Percentiles rank a stretch among this genome's conserved stretches.
phyloP scores from a whole-genome alignment of 1,140 invertebrate genomes.

The Sycophila sp. region DNA sequence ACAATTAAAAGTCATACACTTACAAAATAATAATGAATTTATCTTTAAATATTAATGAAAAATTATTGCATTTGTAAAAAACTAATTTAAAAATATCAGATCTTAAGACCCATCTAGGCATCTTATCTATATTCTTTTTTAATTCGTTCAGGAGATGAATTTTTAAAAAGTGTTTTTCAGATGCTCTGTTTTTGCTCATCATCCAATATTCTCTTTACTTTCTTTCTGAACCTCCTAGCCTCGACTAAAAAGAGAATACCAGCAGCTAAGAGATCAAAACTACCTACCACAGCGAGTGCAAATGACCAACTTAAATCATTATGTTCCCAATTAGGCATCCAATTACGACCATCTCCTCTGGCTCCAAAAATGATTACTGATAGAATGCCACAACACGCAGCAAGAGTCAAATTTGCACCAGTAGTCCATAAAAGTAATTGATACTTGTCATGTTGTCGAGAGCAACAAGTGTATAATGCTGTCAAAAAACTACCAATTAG shows the following conservation, averaged over 20 bases:
- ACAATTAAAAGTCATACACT: background rate
- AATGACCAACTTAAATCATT: constrained; percentile 97
- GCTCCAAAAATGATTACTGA: constrained; percentile 85
- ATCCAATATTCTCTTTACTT: constrained; percentile 72
- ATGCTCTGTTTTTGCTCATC: constrained; percentile 45
- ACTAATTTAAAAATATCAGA: background rate
- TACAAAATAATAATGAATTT: background rate
- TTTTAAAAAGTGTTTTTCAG: background rate
- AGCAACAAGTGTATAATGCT: constrained; percentile 78
- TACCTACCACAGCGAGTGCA: constrained; percentile 84
- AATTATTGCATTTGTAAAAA: background rate
- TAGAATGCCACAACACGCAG: constrained; percentile 80
- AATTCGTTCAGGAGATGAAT: too few relatives aligned
- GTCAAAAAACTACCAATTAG: constrained; percentile 79
- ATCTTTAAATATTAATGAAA: background rate
- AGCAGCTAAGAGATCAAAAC: constrained; percentile 76
- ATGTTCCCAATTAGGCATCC: constrained; percentile 97
- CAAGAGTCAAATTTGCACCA: constrained; percentile 76
- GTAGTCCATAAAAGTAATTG: constrained; percentile 77
- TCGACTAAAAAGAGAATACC: constrained; percentile 85
- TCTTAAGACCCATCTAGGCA: background rate
- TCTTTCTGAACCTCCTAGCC: constrained; percentile 77
- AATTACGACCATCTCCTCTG: constrained; percentile 88
- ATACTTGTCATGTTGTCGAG: constrained; percentile 81
- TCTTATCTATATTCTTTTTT: background rate